These are phyloP conservation scores for Melanostoma mellinum DNA, from an alignment of 2,888 invertebrate species.

Conservation along the genomic window DNA sequence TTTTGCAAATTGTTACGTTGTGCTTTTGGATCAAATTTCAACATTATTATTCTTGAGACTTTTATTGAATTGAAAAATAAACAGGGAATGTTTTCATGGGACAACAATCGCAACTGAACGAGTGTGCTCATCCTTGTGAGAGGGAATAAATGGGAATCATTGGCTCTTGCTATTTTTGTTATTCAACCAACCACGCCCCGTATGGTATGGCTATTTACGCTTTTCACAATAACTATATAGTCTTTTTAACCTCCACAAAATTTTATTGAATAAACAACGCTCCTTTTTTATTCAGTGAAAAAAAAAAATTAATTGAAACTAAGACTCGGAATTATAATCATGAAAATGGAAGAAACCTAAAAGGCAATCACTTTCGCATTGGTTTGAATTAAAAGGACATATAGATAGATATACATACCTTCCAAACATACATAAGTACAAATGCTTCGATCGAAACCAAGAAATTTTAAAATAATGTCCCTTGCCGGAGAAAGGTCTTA, in stretches of 20 bases:
- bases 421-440: too few relatives aligned
- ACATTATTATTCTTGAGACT: neutral
- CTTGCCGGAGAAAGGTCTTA: constrained; percentile 3
- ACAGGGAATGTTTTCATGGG: too few relatives aligned
- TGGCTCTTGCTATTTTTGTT: too few relatives aligned
- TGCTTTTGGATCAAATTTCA: neutral
- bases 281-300: neutral
- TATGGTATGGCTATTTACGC: too few relatives aligned
- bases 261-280: too few relatives aligned
- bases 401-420: too few relatives aligned
- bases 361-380: neutral
- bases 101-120: too few relatives aligned
- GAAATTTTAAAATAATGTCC: neutral
- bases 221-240: too few relatives aligned
- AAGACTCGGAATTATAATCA: constrained; percentile 11
- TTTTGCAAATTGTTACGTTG: constrained; percentile 5
- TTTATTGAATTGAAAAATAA: neutral
- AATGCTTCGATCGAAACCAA: neutral
- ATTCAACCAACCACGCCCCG: too few relatives aligned
- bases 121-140: too few relatives aligned
- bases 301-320: neutral
- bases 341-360: neutral
- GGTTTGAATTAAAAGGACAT: constrained; percentile 13
- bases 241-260: too few relatives aligned
- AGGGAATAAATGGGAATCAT: too few relatives aligned